These are phyloP conservation scores for Luehdorfia chinensis DNA, from an alignment of 1,140 invertebrate genomes.

Conservation along the genomic window DNA sequence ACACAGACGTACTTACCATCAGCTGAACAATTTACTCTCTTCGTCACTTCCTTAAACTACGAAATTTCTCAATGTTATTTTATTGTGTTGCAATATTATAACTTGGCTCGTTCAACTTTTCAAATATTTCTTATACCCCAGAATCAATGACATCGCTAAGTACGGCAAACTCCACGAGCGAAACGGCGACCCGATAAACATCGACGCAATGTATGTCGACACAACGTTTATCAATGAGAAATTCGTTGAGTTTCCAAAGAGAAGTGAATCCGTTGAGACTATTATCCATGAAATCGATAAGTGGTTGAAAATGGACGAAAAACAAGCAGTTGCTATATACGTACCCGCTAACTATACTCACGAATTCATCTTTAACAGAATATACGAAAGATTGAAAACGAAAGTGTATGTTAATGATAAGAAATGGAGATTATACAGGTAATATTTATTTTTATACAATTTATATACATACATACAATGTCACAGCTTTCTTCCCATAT, in stretches of 20 bases:
- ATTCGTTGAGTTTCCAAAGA: slow-evolving; percentile 78
- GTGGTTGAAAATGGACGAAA: slow-evolving; percentile 73
- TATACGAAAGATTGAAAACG: slow-evolving; percentile 71
- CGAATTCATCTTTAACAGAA: slow-evolving; percentile 79
- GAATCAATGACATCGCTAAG: slow-evolving; percentile 74
- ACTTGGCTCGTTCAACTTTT: too few species aligned
- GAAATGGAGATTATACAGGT: slow-evolving; percentile 55
- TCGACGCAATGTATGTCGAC: slow-evolving; percentile 83
- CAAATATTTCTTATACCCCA: too few species aligned
- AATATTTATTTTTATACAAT: too few species aligned
- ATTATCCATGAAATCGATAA: slow-evolving; percentile 70
- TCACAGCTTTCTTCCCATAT: too few species aligned
- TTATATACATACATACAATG: too few species aligned
- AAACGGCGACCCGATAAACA: slow-evolving; percentile 65
- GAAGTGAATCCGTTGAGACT: slow-evolving; percentile 75
- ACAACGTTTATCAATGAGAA: slow-evolving; percentile 81
- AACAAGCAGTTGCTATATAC: slow-evolving; percentile 75
- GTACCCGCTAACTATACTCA: slow-evolving; percentile 78
- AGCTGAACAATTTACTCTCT: too few species aligned
- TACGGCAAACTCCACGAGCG: slow-evolving; percentile 75
- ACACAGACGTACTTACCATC: too few species aligned
- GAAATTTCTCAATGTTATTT: too few species aligned
- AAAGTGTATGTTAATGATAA: slow-evolving; percentile 75
- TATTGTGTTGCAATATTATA: too few species aligned
- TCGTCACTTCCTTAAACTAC: too few species aligned